phyloP scores from a whole-genome alignment of 1,140 invertebrate species.

The Chymomyza costata region DNA sequence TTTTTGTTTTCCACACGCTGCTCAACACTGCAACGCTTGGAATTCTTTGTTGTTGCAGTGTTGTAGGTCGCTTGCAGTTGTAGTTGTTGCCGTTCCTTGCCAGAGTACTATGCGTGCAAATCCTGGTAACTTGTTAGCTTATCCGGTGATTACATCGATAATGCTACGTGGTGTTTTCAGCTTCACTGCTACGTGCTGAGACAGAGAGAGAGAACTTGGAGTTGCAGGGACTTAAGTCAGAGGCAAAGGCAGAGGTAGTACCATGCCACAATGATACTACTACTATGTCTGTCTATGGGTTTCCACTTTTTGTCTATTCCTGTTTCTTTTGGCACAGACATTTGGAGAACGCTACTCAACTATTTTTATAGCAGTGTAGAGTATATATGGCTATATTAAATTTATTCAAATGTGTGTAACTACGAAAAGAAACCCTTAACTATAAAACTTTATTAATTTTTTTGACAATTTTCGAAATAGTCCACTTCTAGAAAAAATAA shows the following conservation, averaged over 20 bases:
- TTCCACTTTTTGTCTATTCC: constrained; percentile 29
- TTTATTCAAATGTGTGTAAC: too few species aligned
- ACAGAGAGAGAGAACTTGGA: constrained; percentile 3
- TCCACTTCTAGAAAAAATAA: too few species aligned
- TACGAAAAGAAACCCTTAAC: too few species aligned
- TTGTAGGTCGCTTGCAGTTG: too few species aligned
- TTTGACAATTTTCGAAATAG: too few species aligned
- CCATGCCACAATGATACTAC: constrained; percentile 48
- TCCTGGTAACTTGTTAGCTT: constrained; percentile 75
- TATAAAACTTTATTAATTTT: too few species aligned
- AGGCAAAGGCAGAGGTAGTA: constrained; percentile 5
- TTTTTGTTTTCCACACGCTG: constrained; percentile 30
- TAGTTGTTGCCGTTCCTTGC: constrained; percentile 9
- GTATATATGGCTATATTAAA: too few species aligned
- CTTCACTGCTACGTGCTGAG: constrained; percentile 60
- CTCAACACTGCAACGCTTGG: too few species aligned
- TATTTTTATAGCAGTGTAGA: too few species aligned
- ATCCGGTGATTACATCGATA: constrained; percentile 75
- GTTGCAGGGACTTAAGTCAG: too few species aligned
- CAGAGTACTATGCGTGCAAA: constrained; percentile 58
- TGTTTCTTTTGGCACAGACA: constrained; percentile 33
- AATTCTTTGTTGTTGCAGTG: too few species aligned
- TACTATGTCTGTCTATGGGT: constrained; percentile 35
- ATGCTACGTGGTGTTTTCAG: constrained; percentile 75
- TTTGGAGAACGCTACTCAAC: constrained; percentile 35